Percentiles rank a stretch among this genome's conserved stretches.
These are phyloP conservation scores for Rallus limicola DNA, from an alignment of 2,113 vertebrate species.

Conservation along the genomic window DNA sequence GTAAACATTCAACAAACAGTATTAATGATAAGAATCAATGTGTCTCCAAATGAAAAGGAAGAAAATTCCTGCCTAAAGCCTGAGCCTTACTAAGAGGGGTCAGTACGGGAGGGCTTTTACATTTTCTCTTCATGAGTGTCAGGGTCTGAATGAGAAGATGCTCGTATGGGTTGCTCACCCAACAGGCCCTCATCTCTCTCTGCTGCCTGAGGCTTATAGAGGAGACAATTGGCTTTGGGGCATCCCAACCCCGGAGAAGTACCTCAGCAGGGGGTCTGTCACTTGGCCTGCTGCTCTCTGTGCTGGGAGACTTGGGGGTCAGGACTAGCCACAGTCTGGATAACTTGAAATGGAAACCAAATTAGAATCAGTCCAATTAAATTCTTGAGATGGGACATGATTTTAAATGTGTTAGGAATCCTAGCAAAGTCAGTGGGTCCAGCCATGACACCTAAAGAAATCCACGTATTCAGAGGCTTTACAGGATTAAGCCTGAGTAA, in stretches of 20 bases:
- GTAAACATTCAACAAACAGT: background rate
- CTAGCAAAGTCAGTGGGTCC: background rate
- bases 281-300: background rate
- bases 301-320: rapidly evolving
- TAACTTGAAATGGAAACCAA: background rate
- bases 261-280: rapidly evolving
- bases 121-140: background rate
- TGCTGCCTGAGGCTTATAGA: background rate
- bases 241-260: rapidly evolving
- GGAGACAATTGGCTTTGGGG: background rate
- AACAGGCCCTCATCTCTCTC: background rate
- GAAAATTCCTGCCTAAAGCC: background rate
- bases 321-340: background rate
- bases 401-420: background rate
- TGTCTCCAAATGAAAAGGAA: background rate
- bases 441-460: background rate
- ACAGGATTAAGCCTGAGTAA: background rate
- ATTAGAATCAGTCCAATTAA: background rate
- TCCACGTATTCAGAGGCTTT: background rate
- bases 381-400: background rate
- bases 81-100: background rate
- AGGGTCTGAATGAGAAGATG: background rate
- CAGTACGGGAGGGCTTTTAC: background rate
- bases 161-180: background rate
- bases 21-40: background rate